Evolutionary conservation across 2,113 vertebrate genomes (phyloP).

Genomic region (Pollimyrus isidori): DNA sequence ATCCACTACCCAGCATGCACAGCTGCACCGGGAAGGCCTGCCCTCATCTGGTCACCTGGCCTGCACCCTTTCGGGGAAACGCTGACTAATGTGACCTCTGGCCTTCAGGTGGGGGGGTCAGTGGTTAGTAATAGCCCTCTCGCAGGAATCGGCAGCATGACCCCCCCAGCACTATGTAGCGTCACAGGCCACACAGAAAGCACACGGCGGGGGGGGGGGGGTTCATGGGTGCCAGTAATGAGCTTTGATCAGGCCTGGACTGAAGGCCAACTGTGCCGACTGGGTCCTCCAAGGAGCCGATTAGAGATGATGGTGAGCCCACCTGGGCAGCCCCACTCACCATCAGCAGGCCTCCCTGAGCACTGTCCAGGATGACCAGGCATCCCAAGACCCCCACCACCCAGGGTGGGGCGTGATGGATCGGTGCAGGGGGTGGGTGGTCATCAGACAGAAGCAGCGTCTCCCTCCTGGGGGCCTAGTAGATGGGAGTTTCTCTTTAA

Average conservation of each 20-base stretch:
- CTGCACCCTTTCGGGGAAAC: not conserved
- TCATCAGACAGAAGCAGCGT: not conserved
- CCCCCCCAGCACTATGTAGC: not conserved
- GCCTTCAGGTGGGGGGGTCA: conserved; percentile 29
- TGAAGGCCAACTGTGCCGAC: not conserved
- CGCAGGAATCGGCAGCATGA: not conserved
- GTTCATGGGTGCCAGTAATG: not conserved
- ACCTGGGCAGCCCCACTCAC: not conserved
- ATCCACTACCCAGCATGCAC: not conserved
- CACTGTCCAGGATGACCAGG: not conserved
- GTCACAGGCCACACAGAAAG: not conserved
- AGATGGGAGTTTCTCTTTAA: not conserved
- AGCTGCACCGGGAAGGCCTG: conserved; percentile 23
- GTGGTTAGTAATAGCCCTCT: conserved; percentile 17
- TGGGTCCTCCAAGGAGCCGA: not conserved
- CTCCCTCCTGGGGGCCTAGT: not conserved
- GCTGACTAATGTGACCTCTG: conserved; percentile 18
- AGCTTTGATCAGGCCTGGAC: not conserved
- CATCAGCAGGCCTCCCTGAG: not conserved
- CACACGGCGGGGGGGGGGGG: not conserved
- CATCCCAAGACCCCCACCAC: not conserved
- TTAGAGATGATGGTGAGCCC: not conserved
- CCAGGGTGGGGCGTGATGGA: not conserved
- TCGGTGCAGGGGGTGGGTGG: not conserved
- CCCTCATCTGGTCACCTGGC: not conserved